phyloP scores from a whole-genome alignment of 1,140 invertebrate species.

The Dreissena polymorpha region DNA sequence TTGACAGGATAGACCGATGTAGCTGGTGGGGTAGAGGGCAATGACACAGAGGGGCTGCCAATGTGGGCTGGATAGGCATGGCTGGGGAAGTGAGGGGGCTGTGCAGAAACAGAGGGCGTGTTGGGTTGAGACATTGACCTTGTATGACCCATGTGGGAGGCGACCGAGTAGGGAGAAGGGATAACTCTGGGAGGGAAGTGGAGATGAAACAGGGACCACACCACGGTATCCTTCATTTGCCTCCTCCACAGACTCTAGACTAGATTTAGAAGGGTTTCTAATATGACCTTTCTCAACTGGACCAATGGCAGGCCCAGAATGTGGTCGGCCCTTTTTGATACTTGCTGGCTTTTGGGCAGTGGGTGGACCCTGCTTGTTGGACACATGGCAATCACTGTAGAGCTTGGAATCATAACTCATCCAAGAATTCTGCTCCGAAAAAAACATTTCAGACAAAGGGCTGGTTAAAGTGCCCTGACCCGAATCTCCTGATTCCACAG shows the following conservation, averaged over 20 bases:
- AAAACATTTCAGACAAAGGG: conserved; percentile 10
- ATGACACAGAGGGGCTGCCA: no score
- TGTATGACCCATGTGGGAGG: conserved; percentile 24
- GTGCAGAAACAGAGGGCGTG: conserved; percentile 22
- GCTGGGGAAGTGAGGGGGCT: conserved; percentile 1
- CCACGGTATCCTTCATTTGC: neutral
- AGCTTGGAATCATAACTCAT: conserved; percentile 10
- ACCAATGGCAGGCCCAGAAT: neutral
- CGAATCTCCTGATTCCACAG: conserved; percentile 46
- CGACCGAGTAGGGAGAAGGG: conserved; percentile 18
- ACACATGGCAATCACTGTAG: neutral
- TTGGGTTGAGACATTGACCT: conserved; percentile 21
- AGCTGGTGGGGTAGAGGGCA: no score
- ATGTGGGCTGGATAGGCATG: no score
- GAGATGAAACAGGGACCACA: conserved; percentile 26
- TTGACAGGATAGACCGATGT: no score
- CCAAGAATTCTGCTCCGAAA: conserved; percentile 6
- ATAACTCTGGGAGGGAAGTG: conserved; percentile 42
- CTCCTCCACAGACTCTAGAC: conserved; percentile 51
- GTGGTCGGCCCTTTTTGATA: conserved; percentile 26
- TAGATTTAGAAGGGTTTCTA: conserved; percentile 48
- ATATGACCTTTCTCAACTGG: conserved; percentile 39
- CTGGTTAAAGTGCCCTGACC: conserved; percentile 40
- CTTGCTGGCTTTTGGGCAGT: conserved; percentile 48
- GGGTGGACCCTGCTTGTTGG: conserved; percentile 25